A percentile compares a stretch with the other conserved stretches of the same genome.
phyloP scores from a whole-genome alignment of 2,888 invertebrate species.

The Euzophera pinguis region DNA sequence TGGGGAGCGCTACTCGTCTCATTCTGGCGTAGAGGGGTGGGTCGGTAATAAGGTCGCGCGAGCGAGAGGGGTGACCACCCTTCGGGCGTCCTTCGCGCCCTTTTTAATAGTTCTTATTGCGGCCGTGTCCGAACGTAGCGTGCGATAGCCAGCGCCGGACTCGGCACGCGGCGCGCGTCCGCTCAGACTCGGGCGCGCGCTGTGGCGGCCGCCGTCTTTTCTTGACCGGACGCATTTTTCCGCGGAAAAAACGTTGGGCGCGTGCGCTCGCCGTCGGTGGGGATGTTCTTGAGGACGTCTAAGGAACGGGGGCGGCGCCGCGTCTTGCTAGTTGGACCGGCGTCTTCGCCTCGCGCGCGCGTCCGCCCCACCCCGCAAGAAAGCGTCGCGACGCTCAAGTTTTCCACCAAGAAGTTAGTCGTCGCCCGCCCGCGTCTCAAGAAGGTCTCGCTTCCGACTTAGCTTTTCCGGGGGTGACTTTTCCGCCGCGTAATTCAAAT shows the following conservation, averaged over 20 bases:
- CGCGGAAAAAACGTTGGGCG: slow-evolving; percentile 77
- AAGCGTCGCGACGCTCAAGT: slow-evolving; percentile 76
- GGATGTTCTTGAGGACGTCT: slow-evolving; percentile 77
- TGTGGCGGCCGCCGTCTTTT: slow-evolving; percentile 65
- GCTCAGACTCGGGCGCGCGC: slow-evolving; percentile 37
- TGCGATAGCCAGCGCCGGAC: slow-evolving; percentile 40
- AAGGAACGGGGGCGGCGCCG: slow-evolving; percentile 78
- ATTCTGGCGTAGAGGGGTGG: slow-evolving; percentile 63
- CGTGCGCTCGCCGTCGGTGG: slow-evolving; percentile 73
- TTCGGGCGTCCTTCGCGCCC: slow-evolving; percentile 60
- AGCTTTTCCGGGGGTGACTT: slow-evolving; percentile 49
- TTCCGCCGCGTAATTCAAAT: slow-evolving; percentile 25
- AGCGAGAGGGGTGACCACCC: slow-evolving; percentile 69
- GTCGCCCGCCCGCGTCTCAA: slow-evolving; percentile 79
- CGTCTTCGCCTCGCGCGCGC: slow-evolving; percentile 77
- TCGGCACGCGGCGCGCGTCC: slow-evolving; percentile 33
- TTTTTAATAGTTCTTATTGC: slow-evolving; percentile 74
- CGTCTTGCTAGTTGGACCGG: slow-evolving; percentile 78
- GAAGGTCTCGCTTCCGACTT: slow-evolving; percentile 69
- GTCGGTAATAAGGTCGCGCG: slow-evolving; percentile 57
- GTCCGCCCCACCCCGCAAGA: slow-evolving; percentile 78
- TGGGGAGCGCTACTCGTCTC: slow-evolving; percentile 63
- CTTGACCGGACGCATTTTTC: slow-evolving; percentile 79
- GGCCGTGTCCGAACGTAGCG: slow-evolving; percentile 67
- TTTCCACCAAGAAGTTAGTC: slow-evolving; percentile 82